A percentile compares a stretch with the other conserved stretches of the same genome.
Evolutionary conservation across 2,888 invertebrate genomes (phyloP).

Genomic region (Tortricodes alternella): DNA sequence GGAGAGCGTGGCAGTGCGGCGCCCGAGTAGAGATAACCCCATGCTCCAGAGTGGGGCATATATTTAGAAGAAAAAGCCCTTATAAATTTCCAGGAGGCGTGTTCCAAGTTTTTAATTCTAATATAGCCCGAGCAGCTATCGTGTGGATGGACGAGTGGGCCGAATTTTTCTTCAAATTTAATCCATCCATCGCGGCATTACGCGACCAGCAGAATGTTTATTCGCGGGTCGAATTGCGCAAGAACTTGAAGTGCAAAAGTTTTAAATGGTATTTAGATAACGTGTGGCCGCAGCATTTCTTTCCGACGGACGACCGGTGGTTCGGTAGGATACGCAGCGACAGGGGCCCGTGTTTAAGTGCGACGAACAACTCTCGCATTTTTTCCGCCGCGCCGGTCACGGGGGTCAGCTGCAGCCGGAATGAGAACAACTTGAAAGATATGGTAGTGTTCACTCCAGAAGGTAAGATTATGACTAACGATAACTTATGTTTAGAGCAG

Average conservation of each 20-base stretch:
- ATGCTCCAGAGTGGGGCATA: constrained; percentile 96
- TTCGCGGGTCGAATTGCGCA: constrained; percentile 86
- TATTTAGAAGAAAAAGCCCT: constrained; percentile 96
- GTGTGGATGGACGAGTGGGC: constrained; percentile 99
- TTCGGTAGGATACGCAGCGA: constrained; percentile 91
- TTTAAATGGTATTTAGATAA: constrained; percentile 97
- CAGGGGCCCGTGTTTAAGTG: constrained; percentile 65
- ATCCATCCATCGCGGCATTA: constrained; percentile 84
- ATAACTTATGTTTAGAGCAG: constrained; percentile 91
- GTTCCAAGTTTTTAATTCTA: constrained; percentile 92
- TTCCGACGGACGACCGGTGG: constrained; percentile 93
- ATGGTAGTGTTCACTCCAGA: constrained; percentile 87
- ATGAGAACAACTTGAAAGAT: constrained; percentile 82
- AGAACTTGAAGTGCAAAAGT: constrained; percentile 90
- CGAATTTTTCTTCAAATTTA: constrained; percentile 94
- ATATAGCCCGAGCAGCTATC: constrained; percentile 95
- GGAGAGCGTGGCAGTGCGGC: constrained; percentile 98
- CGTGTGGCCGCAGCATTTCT: constrained; percentile 98
- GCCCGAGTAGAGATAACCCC: constrained; percentile 95
- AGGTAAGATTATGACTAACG: constrained; percentile 92
- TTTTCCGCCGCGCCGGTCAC: constrained; percentile 87
- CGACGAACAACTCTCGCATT: too few species aligned
- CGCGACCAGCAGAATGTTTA: constrained; percentile 84
- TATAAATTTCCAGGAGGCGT: constrained; percentile 98
- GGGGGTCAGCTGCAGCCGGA: constrained; percentile 84